Percentiles rank a stretch among this genome's conserved stretches.
Conservation (phyloP, 2,888 invertebrate genomes). For the Morpho deidamia region DNA sequence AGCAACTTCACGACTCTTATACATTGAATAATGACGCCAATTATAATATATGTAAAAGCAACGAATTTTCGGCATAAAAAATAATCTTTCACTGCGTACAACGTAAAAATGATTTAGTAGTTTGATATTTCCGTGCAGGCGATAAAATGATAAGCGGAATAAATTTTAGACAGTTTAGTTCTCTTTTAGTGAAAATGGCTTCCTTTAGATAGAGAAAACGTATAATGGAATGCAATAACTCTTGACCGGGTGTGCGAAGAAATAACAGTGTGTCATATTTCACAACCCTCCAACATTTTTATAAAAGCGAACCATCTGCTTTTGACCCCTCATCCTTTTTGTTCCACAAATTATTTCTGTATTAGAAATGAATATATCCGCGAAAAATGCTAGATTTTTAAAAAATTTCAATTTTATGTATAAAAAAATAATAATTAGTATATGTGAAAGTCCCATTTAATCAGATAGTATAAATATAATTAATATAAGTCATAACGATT, state of each 20-base stretch:
- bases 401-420: too few relatives aligned
- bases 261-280: conserved; percentile 79
- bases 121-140: conserved; percentile 32
- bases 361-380: conserved; percentile 47
- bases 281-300: conserved; percentile 78
- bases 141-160: conserved; percentile 61
- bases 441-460: too few relatives aligned
- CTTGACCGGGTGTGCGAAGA: conserved; percentile 79
- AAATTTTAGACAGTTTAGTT: conserved; percentile 73
- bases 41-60: background rate
- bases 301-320: conserved; percentile 78
- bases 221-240: conserved; percentile 79
- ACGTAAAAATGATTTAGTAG: conserved; percentile 29
- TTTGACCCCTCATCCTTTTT: conserved; percentile 78
- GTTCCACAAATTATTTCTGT: conserved; percentile 73
- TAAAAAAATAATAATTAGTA: too few relatives aligned
- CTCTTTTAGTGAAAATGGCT: conserved; percentile 74
- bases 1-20: too few relatives aligned
- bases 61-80: background rate
- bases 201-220: conserved; percentile 77
- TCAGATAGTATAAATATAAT: too few relatives aligned
- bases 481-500: too few relatives aligned
- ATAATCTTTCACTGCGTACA: background rate
- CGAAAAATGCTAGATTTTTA: too few relatives aligned
- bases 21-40: too few relatives aligned